Base-by-base conservation (phyloP, 2,888 invertebrate genomes). In the Meandrusa payeni region DNA sequence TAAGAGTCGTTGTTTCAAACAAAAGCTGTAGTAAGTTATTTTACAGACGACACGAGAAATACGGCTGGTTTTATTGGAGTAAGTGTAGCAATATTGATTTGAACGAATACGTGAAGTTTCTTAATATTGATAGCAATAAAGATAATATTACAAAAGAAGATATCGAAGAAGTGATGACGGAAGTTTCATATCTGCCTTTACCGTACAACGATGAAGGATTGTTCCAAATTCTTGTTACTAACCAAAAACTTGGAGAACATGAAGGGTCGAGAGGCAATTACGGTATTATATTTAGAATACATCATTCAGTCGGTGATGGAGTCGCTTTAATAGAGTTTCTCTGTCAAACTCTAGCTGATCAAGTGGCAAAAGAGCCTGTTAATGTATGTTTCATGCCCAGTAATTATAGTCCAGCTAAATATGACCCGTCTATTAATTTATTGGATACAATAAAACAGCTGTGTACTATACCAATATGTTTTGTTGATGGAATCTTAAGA, bases 291-390 rank as follows among this genome's bases (percentile, higher is more conserved):
- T 85, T 90, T 50, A 77, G 89, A 45, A 72, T 90, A 38, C 90
- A 90, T 58, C 90, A 90, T 61, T 74, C 88, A 2, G 57, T 90
- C 1, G 90, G 89, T 1, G 90, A 90, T 53, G 90, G 90, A 1
- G 77, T 86, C 0, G 80, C 89, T 2, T 58, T 90, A 5, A 60
- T 89, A 23, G 75, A 83, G 40, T 64, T 90, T 43, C 60, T 90
- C 6, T 66, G 88, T 45, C 75, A 85, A 52, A 65, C 72, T 1
- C 66, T 90, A 29, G 76, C 82, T 3, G 89, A 89, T 51, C 57
- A 69, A 28, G 55, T 52, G n/a, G 47, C 59, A 15, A 46, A 52
- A 26, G 52, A 52, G 27, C 24, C 49, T 11, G 36, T 52, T 0
- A 57, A 58, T 23, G 48, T 62, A 51, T 66, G 66, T 41, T 54